Conservation (phyloP, 2,888 invertebrate species). For the Lepidonotus clava region DNA sequence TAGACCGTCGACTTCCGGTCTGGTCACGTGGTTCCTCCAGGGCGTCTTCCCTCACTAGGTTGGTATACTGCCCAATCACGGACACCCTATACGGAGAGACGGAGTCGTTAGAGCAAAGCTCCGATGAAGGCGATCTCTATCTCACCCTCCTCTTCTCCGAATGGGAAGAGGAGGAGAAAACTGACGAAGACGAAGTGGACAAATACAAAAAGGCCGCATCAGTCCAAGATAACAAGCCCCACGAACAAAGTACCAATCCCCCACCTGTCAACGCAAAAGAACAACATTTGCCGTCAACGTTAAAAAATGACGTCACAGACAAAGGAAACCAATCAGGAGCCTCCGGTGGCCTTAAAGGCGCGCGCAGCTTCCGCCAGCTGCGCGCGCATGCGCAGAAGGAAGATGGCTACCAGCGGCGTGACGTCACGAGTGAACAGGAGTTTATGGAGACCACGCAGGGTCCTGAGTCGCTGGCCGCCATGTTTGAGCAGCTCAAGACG, state of each 20-base stretch:
- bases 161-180: neutral
- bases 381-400: neutral
- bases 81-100: neutral
- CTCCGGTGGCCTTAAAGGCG: no score
- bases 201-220: neutral
- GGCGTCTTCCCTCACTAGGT: neutral
- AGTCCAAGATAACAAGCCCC: neutral
- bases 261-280: no score
- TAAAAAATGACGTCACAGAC: no score
- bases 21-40: neutral
- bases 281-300: no score
- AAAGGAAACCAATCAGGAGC: no score
- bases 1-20: neutral
- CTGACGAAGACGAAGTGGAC: neutral
- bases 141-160: neutral
- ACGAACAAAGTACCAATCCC: neutral
- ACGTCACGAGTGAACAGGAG: neutral
- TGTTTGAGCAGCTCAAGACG: conserved; percentile 15
- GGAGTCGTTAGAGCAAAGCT: neutral
- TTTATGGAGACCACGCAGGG: conserved; percentile 35
- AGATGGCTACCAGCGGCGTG: neutral
- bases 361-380: neutral
- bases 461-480: conserved; percentile 32
- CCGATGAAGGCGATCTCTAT: neutral
- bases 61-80: neutral